Evolutionary conservation across 1,140 invertebrate species (phyloP), one percentile per base, ranked within the genome.

Genomic region (Neuroterus valhalla): DNA sequence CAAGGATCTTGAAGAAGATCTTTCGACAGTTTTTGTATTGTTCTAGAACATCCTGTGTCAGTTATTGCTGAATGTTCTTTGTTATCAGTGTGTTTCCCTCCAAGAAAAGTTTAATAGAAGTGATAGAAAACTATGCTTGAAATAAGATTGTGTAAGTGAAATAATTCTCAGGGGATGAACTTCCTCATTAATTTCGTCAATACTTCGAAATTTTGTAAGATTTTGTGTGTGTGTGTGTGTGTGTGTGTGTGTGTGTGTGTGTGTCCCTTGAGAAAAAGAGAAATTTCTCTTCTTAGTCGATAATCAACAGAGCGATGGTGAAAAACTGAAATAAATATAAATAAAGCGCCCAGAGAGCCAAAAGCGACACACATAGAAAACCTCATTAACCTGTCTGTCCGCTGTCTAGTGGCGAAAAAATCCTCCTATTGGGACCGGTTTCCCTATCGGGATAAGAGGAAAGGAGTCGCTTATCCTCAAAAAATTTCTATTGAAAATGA

Each of bases 281-380:
- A 62, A 62, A 62, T 62, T 23, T 31, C 50, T 31, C 52, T 62
- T 26, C 21, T 62, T 31, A 1, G 15, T 11, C n/a, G 19, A 15
- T 48, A 14, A 5, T 2, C 12, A 8, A 21, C 48, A 5, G 23
- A 23, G 23, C 19, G 11, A 14, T 1, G 50, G 11, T 52, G 19
- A 62, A 62, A 62, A 62, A 26, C 52, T 31, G 23, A 62, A 62
- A 62, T 62, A 62, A 62, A 23, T 62, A 62, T 31, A 23, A 62
- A 62, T 62, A 62, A 23, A 62, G 14, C n/a, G 46, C 46, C 46
- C 46, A n/a, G 46, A 48, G 17, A 48, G 46, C 15, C 5, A n/a
- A 62, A 14, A 6, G 26, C 55, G 55, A 26, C 23, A 62, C 52
- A 50, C 17, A 50, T 10, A 50, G 17, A 62, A 4, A 2, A 31